Evolutionary conservation across 2,888 invertebrate species (phyloP), one percentile per base, ranked within the genome.

Genomic region (Pyrocoelia pectoralis): DNA sequence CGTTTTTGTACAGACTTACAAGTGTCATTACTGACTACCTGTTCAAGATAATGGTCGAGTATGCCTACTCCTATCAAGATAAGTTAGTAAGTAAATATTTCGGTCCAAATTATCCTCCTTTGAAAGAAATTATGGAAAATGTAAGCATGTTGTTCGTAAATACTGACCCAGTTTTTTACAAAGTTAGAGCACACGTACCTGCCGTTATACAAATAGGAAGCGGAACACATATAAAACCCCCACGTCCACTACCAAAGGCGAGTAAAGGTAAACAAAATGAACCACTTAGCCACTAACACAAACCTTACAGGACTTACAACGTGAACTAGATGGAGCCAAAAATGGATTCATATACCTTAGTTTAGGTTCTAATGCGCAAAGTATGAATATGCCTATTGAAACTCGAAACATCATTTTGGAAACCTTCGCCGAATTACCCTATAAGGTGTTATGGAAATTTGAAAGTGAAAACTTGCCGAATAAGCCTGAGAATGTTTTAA

Each of bases 361-460:
- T 61, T 50, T 61, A 18, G 61, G 61, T 13, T 28, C 18, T 8
- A 61, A 61, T 50, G 19, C 55, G 1, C 50, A 56, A 41, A 56
- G 55, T 33, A 28, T 17, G 50, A 18, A 41, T 1, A n/a, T 61
- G 33, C 5, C 78, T 8, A 56, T 70, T 19, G 65, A 77, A 5
- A 75, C 73, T n/a, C 49, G 74, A 5, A 65, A 77, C 15, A 72
- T 71, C 4, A 70, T 83, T 13, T 15, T 80, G 3, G 70, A 74
- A 10, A 77, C 77, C 3, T 81, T 84, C 58, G 61, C 77, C 1
- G 71, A 77, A 65, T 63, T 83, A 10, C 80, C 81, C 1, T 81
- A 82, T 62, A 77, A 77, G 56, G 74, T 83, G 12, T 62, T 84
- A 2, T 83, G 82, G 82, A 83, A 83, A 73, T 81, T 77, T 71